A percentile compares a stretch with the other conserved stretches of the same genome.
Evolutionary conservation across 1,140 invertebrate species (phyloP).

Genomic region (Drosophila pandora): DNA sequence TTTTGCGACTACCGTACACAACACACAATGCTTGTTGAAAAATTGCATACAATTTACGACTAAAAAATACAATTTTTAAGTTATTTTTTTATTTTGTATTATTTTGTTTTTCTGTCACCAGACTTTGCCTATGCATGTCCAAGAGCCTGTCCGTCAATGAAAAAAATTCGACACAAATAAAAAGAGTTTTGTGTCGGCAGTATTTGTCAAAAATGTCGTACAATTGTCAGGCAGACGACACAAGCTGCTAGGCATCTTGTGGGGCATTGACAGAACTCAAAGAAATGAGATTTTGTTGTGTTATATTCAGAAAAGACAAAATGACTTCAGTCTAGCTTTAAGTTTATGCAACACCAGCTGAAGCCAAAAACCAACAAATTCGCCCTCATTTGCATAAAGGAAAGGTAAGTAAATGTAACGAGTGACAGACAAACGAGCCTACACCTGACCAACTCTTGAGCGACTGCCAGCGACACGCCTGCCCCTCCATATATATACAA

Average conservation of each 20-base stretch:
- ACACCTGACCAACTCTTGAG: slow-evolving; percentile 67
- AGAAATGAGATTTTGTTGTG: slow-evolving; percentile 20
- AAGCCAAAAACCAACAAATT: slow-evolving; percentile 20
- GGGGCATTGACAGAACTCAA: slow-evolving; percentile 58
- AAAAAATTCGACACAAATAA: slow-evolving; percentile 1
- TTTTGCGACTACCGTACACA: slow-evolving; percentile 22
- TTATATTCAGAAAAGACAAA: slow-evolving; percentile 6
- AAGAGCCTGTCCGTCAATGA: slow-evolving; percentile 50
- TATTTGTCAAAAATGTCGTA: slow-evolving; percentile 78
- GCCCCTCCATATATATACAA: background rate
- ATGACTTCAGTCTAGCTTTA: slow-evolving; percentile 13
- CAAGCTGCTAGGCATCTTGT: slow-evolving; percentile 51
- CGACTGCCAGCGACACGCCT: slow-evolving; percentile 36
- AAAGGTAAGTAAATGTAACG: slow-evolving; percentile 69
- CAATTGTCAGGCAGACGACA: slow-evolving; percentile 68
- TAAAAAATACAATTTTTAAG: slow-evolving; percentile 24
- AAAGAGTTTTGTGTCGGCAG: slow-evolving; percentile 68
- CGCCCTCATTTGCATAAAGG: slow-evolving; percentile 71
- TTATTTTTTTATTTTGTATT: slow-evolving; percentile 17
- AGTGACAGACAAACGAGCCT: slow-evolving; percentile 77
- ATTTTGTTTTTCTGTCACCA: slow-evolving; percentile 58
- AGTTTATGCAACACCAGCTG: slow-evolving; percentile 31
- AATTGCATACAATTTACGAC: slow-evolving; percentile 75
- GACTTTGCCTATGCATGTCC: slow-evolving; percentile 65
- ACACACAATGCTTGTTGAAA: slow-evolving; percentile 44